These are phyloP conservation scores for Neotragus moschatus DNA, from an alignment of 2,113 vertebrate species.

Conservation along the genomic window DNA sequence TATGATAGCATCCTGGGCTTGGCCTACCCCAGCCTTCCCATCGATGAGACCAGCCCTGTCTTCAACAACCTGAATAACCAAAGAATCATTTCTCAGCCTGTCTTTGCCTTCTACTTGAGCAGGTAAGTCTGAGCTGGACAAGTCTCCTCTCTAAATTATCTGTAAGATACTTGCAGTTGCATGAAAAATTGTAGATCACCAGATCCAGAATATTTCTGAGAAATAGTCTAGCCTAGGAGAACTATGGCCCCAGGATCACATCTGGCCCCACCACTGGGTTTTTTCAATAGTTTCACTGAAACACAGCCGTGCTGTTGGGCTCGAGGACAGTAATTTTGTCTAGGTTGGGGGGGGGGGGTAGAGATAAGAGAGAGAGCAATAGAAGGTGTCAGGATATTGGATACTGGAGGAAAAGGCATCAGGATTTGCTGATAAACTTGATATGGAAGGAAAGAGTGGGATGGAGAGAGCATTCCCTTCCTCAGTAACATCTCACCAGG, in stretches of 20 bases:
- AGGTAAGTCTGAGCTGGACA: neutral
- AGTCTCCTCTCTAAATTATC: neutral
- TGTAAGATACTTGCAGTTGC: neutral
- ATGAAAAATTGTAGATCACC: neutral
- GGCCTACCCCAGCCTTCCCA: slow-evolving; percentile 67
- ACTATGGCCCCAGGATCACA: neutral
- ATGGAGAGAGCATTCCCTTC: neutral
- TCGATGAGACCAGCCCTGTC: slow-evolving; percentile 51
- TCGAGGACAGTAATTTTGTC: neutral
- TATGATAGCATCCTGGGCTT: slow-evolving; percentile 80
- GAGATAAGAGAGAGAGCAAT: neutral
- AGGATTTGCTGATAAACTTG: neutral
- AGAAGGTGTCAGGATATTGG: neutral
- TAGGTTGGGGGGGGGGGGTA: neutral
- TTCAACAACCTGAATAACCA: slow-evolving; percentile 74
- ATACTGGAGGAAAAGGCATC: neutral
- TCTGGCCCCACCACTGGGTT: neutral
- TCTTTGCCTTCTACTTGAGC: neutral
- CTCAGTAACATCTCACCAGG: neutral
- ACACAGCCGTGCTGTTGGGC: neutral
- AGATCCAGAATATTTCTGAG: neutral
- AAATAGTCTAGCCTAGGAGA: neutral
- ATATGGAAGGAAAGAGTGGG: too few relatives aligned
- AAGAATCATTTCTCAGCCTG: neutral
- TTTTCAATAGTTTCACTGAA: neutral